Evolutionary conservation across 2,888 invertebrate species (phyloP).

Genomic region (Galerucella pusilla): DNA sequence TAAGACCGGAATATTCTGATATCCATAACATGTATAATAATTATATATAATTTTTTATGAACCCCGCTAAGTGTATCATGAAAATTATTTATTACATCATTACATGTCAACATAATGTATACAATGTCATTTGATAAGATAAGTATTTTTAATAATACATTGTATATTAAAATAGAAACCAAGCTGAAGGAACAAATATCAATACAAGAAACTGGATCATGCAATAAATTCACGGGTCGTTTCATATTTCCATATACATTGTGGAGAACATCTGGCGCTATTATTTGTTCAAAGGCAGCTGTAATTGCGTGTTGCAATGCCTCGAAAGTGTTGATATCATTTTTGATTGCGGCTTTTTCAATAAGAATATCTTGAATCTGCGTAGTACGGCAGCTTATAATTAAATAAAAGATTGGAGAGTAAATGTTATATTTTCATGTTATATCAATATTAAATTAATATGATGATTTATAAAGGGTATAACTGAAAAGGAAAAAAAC

Average conservation of each 20-base stretch:
- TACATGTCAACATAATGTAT: neutral
- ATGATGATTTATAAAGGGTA: no score
- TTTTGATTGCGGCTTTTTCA: constrained; percentile 38
- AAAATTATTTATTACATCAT: neutral
- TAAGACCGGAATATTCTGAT: no score
- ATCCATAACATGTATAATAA: no score
- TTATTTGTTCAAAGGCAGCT: constrained; percentile 41
- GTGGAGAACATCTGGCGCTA: constrained; percentile 40
- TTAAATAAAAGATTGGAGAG: neutral
- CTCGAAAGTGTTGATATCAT: constrained; percentile 41
- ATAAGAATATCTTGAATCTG: constrained; percentile 22
- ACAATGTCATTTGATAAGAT: constrained; percentile 2
- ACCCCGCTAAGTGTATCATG: neutral
- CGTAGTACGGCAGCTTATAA: constrained; percentile 16
- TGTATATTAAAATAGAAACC: constrained; percentile 12
- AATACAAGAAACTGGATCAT: constrained; percentile 29
- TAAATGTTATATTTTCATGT: no score
- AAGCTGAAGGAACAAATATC: constrained; percentile 3
- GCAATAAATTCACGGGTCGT: constrained; percentile 38
- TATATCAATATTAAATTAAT: no score
- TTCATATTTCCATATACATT: constrained; percentile 42
- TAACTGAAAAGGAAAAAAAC: no score
- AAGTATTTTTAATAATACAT: neutral
- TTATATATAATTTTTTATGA: no score
- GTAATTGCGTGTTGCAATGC: constrained; percentile 42